Evolutionary conservation across 2,113 vertebrate genomes (phyloP), one percentile per base, ranked within the genome.

Genomic region (Atrichornis clamosus): DNA sequence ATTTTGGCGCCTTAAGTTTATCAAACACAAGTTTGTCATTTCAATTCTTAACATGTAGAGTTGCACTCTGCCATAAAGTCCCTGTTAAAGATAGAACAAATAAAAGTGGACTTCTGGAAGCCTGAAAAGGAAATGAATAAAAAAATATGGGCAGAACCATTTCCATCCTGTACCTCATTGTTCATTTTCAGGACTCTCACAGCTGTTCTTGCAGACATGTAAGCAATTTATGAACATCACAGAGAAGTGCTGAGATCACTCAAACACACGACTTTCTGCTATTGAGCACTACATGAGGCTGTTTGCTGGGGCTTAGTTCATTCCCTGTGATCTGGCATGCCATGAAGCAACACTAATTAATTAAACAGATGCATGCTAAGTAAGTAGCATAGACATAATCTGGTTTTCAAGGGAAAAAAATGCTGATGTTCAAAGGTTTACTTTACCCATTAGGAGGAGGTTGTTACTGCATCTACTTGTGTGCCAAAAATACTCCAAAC

Each of bases 111-210:
- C 30, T 58, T 79, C 42, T 24, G n/a, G 53, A 78, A 76, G n/a
- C 77, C 5, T 35, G 74, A 37, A 90, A 70, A 63, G 32, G n/a
- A 68, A 91, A 73, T 26, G 1, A 53, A 62, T 19, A 13, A 37
- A 49, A 56, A 64, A 52, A 49, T 11, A 63, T 6, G 35, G 47
- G 58, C 50, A 74, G 30, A 28, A 50, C 7, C 13, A 60, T 55
- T 30, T 12, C 60, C 7, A 2, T 37, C 62, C 63, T 46, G 49
- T 2, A 39, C 18, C 49, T 35, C 22, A 22, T 0, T 30, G n/a
- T 32, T 72, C 70, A 55, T 89, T 95, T 96, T 87, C 91, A 86
- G 52, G 93, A 92, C 85, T 96, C 95, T 79, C 87, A 76, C 82
- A 93, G 94, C 93, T 83, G 62, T 82, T 79, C 58, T 68, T 89